These are phyloP conservation scores for Machaerirhynchus nigripectus DNA, from an alignment of 2,113 vertebrate species.

Conservation along the genomic window DNA sequence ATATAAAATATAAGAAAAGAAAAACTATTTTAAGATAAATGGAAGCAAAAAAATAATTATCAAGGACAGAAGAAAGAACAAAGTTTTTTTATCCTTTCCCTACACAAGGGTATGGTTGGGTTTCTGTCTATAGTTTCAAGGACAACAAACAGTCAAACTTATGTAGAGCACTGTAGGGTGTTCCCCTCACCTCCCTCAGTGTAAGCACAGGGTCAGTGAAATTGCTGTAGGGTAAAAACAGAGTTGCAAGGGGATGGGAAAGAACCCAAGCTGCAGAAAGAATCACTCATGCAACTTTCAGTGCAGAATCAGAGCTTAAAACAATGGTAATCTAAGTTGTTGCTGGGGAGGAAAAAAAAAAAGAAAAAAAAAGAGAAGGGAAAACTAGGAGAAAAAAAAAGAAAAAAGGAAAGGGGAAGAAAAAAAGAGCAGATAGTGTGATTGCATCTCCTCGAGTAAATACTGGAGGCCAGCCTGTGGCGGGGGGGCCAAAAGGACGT, in stretches of 20 bases:
- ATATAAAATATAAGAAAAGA: neutral
- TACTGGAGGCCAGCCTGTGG: neutral
- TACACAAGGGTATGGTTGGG: neutral
- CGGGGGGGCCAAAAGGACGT: neutral
- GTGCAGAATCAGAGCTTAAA: neutral
- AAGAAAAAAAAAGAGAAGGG: accelerated
- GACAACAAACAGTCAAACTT: neutral
- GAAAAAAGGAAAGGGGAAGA: accelerated
- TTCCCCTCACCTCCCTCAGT: neutral
- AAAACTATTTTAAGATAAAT: neutral
- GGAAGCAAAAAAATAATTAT: neutral
- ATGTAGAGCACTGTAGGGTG: neutral
- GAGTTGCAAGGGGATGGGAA: neutral
- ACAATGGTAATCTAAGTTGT: neutral
- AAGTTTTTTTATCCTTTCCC: neutral
- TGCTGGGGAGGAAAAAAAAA: neutral
- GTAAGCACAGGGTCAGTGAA: neutral
- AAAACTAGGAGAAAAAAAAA: too few relatives aligned
- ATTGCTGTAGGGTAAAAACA: neutral
- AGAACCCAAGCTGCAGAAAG: neutral
- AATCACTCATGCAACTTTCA: neutral
- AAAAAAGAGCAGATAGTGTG: neutral
- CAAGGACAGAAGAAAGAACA: neutral
- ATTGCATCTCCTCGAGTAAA: neutral
- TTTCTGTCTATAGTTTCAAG: neutral